Base-by-base conservation (phyloP, 2,113 vertebrate genomes). In the Suricata suricatta region DNA sequence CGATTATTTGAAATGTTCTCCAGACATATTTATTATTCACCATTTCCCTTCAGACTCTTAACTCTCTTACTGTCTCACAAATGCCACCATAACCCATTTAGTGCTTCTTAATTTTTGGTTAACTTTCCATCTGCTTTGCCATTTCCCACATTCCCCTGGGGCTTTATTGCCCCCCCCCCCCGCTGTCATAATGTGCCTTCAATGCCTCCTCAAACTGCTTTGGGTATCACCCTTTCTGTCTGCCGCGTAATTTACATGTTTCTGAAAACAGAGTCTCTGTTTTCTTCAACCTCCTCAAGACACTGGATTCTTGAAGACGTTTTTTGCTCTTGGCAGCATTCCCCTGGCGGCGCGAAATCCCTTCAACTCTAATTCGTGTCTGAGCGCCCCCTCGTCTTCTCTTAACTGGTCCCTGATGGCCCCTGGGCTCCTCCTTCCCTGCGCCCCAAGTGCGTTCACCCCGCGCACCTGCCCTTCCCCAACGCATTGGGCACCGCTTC, bases 11-110 rank as follows among this genome's bases (percentile, higher is more conserved):
- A 82, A 95, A 80, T 71, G 81, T 96, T 94, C 92, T 80, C 90
- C 31, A 97, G 95, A 93, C 94, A 88, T 95, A 90, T 94, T 96
- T 97, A 96, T 97, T 96, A 96, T 89, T 95, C 84, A 17, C 84
- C 25, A 88, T 82, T 90, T 95, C 90, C 84, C 77, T 84, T 77
- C 91, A 93, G 94, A 96, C 94, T 87, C 60, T 57, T 57, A 92
- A 96, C 93, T 93, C 92, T 95, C 81, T 88, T 89, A 87, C 94
- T 64, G 77, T 97, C 88, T 96, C 77, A 97, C 95, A 92, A 96
- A 93, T 95, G 97, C 94, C 93, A 80, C 54, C 44, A 19, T 93
- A 97, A 97, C 95, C 91, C 31, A 29, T 29, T 98, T 96, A 94
- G 87, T 8, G 50, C 54, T 80, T 94, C 92, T 96, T 86, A 38